Base-by-base conservation (phyloP, 1,140 invertebrate species). In the Nebria ingens region DNA sequence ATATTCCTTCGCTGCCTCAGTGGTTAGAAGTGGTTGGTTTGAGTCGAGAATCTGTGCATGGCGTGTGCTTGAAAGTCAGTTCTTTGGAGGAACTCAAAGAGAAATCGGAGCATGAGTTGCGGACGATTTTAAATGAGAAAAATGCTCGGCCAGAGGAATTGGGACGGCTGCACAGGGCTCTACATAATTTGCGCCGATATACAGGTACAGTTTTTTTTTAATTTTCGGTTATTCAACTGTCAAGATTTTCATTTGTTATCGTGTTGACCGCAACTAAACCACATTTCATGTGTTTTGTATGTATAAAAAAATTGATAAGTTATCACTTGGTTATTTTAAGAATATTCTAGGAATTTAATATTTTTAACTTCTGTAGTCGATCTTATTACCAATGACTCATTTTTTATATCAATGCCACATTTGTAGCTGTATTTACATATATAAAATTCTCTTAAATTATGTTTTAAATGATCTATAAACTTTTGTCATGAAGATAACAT, bases 1-100 rank as follows among this genome's bases (percentile, higher is more conserved):
- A 82, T 61, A 77, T 84, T 71, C 85, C 91, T 22, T 86, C 86
- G 50, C 73, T 94, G 64, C 76, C 82, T 67, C 88, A 93, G 71
- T 97, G 93, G 93, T 77, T 97, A 12, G 79, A 86, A 59, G 89
- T 97, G 51, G 93, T 97, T 29, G 91, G 91, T 38, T 63, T 77
- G 20, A 64, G 70, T 42, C 62, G 66, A 38, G 67, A 67, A 53
- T 73, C 73, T n/a, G 67, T 76, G 3, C 66, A 71, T 56, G 68
- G 67, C 25, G 71, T 81, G 17, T 80, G 83, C 62, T 70, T 72
- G 20, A 77, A 77, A 61, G 76, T 87, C 2, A 73, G 74, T 38
- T 83, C 87, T 2, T 71, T 95, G 49, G 90, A 94, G 69, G 78
- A 80, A 51, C 73, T 93, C 12, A 79, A 93, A 68, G 86, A 91